Base-by-base conservation (phyloP, 2,797 vertebrate species). In the Okamejei kenojei region DNA sequence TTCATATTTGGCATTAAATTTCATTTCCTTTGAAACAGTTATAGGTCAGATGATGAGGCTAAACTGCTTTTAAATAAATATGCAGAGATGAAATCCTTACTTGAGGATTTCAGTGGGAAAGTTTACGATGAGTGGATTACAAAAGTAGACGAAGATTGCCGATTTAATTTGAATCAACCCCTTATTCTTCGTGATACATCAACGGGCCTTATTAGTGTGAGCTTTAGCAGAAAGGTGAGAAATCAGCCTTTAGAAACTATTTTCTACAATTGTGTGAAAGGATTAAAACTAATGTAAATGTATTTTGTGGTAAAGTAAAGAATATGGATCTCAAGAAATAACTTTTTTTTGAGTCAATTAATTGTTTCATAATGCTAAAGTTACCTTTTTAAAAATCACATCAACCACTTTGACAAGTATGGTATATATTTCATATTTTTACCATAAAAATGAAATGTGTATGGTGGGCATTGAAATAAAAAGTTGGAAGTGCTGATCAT, bases 221-320 rank as follows among this genome's bases (percentile, higher is more conserved):
- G 96, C 95, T 97, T 96, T 95, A 96, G 94, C 95, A 95, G 82
- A n/a, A 94, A 96, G 97, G 97, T 97, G 0, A 0, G 96, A 94
- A 19, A 32, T 26, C 65, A 11, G 26, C 23, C 15, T 84, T 78
- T 45, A 58, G 38, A 58, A 91, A 6, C 35, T 91, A 58, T 91
- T 76, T 71, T 86, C 19, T 74, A 11, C 29, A 32, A 76, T 74
- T 73, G 6, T 88, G 78, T 86, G 35, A 35, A 26, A 54, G 38
- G 11, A 74, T 54, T 26, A 58, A 84, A 73, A 58, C 71, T 73
- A 63, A 65, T 63, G 7, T 63, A 17, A 63, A 88, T 7, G 1
- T 58, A 1, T 82, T 82, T 0, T 63, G 58, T 32, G 15, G 29
- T 77, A 26, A 86, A 63, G 19, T 77, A 11, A 32, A 32, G 76